Percentiles rank a stretch among this genome's conserved stretches.
These are phyloP conservation scores for Nemoura dubitans DNA, from an alignment of 2,888 invertebrate genomes.

Conservation along the genomic window DNA sequence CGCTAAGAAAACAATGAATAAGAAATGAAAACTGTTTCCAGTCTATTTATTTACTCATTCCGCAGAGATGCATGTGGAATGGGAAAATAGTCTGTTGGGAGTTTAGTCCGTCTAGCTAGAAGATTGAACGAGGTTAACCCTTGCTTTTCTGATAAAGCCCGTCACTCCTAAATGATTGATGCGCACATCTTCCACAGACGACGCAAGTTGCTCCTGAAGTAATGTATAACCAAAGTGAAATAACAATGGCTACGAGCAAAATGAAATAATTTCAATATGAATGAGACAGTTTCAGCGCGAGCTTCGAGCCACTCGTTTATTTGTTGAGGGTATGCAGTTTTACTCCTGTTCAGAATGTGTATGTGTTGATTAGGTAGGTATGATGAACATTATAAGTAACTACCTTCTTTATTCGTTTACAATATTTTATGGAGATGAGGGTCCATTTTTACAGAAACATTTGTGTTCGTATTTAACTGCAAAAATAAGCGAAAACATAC, in stretches of 20 bases:
- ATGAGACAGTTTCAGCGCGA: too few relatives aligned
- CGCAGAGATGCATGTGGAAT: neutral
- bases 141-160: neutral
- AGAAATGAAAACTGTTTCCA: neutral
- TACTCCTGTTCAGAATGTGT: too few relatives aligned
- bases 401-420: too few relatives aligned
- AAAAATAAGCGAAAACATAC: too few relatives aligned
- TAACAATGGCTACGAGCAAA: neutral
- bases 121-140: slow-evolving; percentile 12
- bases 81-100: neutral
- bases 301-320: too few relatives aligned
- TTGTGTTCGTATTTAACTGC: too few relatives aligned
- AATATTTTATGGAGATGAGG: too few relatives aligned
- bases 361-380: too few relatives aligned
- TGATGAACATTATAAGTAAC: too few relatives aligned
- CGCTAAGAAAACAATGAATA: neutral
- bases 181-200: neutral
- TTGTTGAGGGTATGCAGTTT: too few relatives aligned
- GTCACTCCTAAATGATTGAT: slow-evolving; percentile 12
- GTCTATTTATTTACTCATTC: neutral
- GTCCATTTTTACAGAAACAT: too few relatives aligned
- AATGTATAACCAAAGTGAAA: neutral
- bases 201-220: neutral
- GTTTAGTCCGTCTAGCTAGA: neutral
- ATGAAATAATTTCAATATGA: neutral